Conservation (phyloP, 2,797 vertebrate species). For the Schizopygopsis pylzovi region DNA sequence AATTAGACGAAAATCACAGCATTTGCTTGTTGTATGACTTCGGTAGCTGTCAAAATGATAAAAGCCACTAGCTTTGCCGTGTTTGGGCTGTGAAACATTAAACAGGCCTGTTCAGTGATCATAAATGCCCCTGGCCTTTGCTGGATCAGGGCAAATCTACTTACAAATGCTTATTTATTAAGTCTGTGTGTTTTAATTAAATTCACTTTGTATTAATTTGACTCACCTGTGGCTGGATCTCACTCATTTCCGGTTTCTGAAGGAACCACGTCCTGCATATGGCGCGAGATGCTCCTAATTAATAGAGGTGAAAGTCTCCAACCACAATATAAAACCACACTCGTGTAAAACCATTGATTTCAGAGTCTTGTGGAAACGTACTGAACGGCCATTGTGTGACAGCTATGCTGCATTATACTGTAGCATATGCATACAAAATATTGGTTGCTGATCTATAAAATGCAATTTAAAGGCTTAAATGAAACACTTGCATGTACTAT, state of each 20-base stretch:
- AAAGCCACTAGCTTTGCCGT: not conserved
- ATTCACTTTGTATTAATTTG: not conserved
- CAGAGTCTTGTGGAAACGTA: not conserved
- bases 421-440: too few species aligned
- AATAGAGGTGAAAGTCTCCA: not conserved
- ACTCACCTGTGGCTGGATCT: constrained; percentile 6
- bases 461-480: not conserved
- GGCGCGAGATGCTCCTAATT: not conserved
- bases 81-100: not conserved
- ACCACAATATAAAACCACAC: not conserved
- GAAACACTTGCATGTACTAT: not conserved
- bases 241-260: constrained; percentile 5
- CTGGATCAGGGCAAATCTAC: not conserved
- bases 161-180: not conserved
- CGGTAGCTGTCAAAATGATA: not conserved
- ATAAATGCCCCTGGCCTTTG: not conserved
- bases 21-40: not conserved
- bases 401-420: too few species aligned
- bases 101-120: not conserved
- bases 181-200: not conserved
- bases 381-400: not conserved
- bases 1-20: not conserved
- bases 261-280: not conserved
- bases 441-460: not conserved
- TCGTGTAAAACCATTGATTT: not conserved